A percentile compares a stretch with the other conserved stretches of the same genome.
phyloP scores from a whole-genome alignment of 2,113 vertebrate species.

The Lamprotornis superbus region DNA sequence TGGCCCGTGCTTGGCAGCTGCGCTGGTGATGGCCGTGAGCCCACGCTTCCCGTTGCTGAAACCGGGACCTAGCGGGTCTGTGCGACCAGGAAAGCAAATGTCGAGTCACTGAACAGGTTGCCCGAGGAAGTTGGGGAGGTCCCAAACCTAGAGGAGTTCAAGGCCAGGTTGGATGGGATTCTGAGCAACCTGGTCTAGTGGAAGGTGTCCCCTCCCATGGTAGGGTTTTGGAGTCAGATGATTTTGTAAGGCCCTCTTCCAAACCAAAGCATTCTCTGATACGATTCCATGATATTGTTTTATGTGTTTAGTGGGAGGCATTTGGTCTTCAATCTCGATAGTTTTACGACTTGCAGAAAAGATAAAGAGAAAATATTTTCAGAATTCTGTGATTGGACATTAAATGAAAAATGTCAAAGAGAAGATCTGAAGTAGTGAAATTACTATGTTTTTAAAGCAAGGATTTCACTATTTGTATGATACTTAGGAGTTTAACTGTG shows the following conservation, averaged over 20 bases:
- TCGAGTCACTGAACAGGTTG: not conserved
- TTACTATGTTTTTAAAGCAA: not conserved
- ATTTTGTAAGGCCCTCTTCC: not conserved
- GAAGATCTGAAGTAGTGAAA: not conserved
- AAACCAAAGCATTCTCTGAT: not conserved
- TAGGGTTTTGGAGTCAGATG: not conserved
- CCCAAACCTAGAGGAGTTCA: fast-evolving
- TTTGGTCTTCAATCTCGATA: fast-evolving
- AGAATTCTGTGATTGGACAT: fast-evolving
- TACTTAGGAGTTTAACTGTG: not conserved
- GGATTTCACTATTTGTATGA: not conserved
- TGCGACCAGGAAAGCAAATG: fast-evolving
- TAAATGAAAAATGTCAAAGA: not conserved
- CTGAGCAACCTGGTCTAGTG: not conserved
- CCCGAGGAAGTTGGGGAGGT: fast-evolving
- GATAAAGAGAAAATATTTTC: not conserved
- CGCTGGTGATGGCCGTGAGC: fast-evolving
- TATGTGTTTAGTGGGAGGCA: fast-evolving
- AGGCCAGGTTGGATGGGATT: not conserved
- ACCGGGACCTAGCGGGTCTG: fast-evolving
- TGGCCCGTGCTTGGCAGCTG: no score
- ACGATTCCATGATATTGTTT: fast-evolving
- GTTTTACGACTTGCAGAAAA: fast-evolving
- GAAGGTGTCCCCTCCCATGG: no score
- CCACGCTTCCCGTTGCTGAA: fast-evolving